A percentile compares a stretch with the other conserved stretches of the same genome.
Conservation (phyloP, 2,888 invertebrate species). For the Nephrotoma guestfalica region DNA sequence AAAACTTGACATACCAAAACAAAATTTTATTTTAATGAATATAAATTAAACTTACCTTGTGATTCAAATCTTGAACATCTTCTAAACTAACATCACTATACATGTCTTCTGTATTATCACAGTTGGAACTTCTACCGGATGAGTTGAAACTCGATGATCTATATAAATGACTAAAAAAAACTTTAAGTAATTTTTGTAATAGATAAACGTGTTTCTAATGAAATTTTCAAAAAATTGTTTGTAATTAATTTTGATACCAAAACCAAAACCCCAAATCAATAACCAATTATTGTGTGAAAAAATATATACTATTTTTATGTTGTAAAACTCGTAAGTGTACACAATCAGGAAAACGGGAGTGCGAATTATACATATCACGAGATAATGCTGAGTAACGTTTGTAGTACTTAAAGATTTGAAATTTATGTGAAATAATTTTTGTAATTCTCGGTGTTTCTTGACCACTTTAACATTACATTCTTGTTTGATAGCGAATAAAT, state of each 20-base stretch:
- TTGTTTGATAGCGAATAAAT: too few relatives aligned
- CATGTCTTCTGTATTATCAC: conserved; percentile 88
- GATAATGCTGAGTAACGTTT: too few relatives aligned
- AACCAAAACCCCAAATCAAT: background rate
- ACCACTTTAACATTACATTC: too few relatives aligned
- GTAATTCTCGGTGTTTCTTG: too few relatives aligned
- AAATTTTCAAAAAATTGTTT: background rate
- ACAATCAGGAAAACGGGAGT: too few relatives aligned
- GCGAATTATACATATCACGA: too few relatives aligned
- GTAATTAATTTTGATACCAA: background rate
- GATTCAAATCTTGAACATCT: conserved; percentile 86
- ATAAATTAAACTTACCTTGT: conserved; percentile 49
- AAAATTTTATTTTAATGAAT: background rate
- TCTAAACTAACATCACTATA: conserved; percentile 87
- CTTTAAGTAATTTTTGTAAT: too few relatives aligned
- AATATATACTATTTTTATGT: background rate
- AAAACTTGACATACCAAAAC: too few relatives aligned
- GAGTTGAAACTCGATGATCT: conserved; percentile 89
- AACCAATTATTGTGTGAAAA: background rate
- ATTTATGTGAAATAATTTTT: too few relatives aligned
- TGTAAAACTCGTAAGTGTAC: too few relatives aligned
- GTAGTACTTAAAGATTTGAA: too few relatives aligned
- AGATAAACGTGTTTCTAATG: background rate
- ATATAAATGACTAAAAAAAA: conserved; percentile 66
- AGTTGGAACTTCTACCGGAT: conserved; percentile 79